Evolutionary conservation across 1,140 invertebrate species (phyloP), one percentile per base, ranked within the genome.

Genomic region (Zaprionus davidi): DNA sequence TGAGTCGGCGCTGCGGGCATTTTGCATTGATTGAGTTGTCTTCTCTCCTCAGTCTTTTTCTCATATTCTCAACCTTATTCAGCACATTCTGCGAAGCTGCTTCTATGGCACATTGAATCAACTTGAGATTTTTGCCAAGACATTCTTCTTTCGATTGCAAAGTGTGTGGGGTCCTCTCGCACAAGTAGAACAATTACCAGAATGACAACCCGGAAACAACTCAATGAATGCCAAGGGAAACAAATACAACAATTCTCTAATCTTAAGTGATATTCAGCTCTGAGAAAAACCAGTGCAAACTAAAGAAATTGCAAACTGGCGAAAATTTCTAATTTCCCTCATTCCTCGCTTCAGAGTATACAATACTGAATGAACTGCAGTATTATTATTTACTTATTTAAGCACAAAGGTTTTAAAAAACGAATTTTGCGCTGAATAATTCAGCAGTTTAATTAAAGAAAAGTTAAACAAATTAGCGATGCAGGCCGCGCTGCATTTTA

Each of bases 21-120:
- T 86, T 76, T 79, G 78, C 84, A 88, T 88, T 87, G 84, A 87
- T 88, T 90, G 81, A 90, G 84, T 73, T 76, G 65, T 88, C 70
- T 63, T 68, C 24, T 20, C n/a, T 64, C 5, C 38, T 46, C 53
- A 49, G 13, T 41, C 24, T 31, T 62, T 22, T 44, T 63, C 49
- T 34, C 46, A 24, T 12, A 11, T 51, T 51, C 51, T 58, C 28
- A 44, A 51, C 56, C 56, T 59, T 56, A 63, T 70, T 64, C 66
- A 75, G 38, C 66, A 69, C 24, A 60, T 66, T 72, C 73, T 44
- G 17, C 51, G 76, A 72, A 78, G 67, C 41, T 69, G 53, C 34
- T 60, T 67, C 56, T 38, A 28, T 24, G n/a, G 28, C 17, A 15
- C 41, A 58, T 71, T 78, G 60, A 64, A 46, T 9, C 38, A 75